Percentiles rank a stretch among this genome's conserved stretches.
phyloP scores from a whole-genome alignment of 1,140 invertebrate genomes.

The Danaus plexippus region DNA sequence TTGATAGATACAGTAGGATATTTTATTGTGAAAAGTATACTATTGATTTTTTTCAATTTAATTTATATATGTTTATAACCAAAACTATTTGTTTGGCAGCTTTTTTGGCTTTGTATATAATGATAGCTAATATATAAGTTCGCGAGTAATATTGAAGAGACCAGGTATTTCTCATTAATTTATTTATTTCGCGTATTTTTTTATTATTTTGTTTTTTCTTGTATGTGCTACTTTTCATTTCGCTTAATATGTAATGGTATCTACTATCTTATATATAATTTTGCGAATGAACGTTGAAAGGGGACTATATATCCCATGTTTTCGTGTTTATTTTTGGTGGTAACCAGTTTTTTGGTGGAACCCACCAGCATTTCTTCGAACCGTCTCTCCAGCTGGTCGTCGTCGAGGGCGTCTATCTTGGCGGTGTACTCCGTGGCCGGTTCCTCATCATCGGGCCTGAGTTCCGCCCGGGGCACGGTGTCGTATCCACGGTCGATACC shows the following conservation, averaged over 20 bases:
- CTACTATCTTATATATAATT: no score
- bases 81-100: not conserved
- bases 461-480: conserved; percentile 68
- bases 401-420: conserved; percentile 79
- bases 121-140: no score
- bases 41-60: not conserved
- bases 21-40: not conserved
- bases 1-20: no score
- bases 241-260: no score
- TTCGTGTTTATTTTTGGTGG: not conserved
- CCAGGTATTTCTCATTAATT: no score
- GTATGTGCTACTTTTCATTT: no score
- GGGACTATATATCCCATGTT: no score
- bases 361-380: conserved; percentile 87
- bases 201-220: no score
- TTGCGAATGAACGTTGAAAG: no score
- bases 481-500: conserved; percentile 56
- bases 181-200: no score
- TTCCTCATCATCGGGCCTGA: conserved; percentile 56
- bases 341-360: not conserved
- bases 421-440: conserved; percentile 77
- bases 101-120: no score
- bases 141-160: no score
- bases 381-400: conserved; percentile 80
- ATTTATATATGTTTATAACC: not conserved